A percentile compares a stretch with the other conserved stretches of the same genome.
Conservation (phyloP, 2,113 vertebrate genomes). For the Orycteropus afer region DNA sequence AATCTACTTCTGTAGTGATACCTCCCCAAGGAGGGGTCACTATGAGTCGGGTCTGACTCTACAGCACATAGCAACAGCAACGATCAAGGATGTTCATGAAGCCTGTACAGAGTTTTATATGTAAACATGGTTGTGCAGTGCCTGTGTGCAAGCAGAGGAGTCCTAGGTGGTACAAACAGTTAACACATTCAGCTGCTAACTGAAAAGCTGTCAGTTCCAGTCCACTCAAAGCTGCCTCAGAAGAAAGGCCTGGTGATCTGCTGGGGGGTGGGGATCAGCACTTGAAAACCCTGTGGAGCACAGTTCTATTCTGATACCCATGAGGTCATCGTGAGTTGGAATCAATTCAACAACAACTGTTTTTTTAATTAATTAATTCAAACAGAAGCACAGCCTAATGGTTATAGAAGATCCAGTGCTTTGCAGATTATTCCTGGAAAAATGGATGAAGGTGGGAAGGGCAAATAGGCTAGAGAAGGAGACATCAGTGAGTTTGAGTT, state of each 20-base stretch:
- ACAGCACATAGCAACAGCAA: too few species aligned
- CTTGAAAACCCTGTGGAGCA: neutral
- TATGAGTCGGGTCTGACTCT: too few species aligned
- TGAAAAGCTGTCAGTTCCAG: neutral
- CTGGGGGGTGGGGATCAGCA: too few species aligned
- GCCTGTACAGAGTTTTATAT: neutral
- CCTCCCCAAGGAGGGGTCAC: too few species aligned
- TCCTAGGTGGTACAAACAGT: neutral
- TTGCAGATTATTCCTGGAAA: neutral
- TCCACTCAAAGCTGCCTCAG: neutral
- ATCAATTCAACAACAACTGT: neutral
- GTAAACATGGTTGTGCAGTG: neutral
- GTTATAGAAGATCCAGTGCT: neutral
- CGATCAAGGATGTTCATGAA: neutral
- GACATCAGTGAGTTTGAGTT: slow-evolving; percentile 31
- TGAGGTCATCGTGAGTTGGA: neutral
- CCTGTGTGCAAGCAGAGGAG: neutral
- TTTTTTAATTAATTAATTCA: neutral
- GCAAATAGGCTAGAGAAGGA: neutral
- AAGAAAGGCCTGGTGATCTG: neutral
- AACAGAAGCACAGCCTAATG: neutral
- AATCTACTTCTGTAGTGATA: too few species aligned
- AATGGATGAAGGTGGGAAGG: neutral
- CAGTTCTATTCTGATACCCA: too few species aligned
- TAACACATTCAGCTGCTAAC: neutral